These are phyloP conservation scores for Zaprionus africanus DNA, from an alignment of 1,140 invertebrate species.

Conservation along the genomic window DNA sequence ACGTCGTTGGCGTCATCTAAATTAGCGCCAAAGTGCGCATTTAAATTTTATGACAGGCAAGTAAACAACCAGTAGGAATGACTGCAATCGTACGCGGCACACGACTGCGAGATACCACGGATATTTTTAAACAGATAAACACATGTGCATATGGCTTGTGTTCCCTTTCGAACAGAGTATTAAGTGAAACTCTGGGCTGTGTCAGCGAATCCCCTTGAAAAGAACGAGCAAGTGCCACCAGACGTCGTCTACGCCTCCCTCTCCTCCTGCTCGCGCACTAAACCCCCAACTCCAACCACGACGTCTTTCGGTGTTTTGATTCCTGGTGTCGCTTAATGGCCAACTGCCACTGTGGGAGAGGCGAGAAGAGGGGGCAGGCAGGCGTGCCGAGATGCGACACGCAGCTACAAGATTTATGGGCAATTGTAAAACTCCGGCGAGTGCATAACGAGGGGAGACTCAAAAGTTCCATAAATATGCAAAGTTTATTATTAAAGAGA, in stretches of 20 bases:
- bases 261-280: neutral
- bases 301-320: slow-evolving; percentile 54
- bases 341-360: slow-evolving; percentile 46
- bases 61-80: slow-evolving; percentile 60
- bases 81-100: neutral
- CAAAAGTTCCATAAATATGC: slow-evolving; percentile 44
- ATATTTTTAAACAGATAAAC: slow-evolving; percentile 1
- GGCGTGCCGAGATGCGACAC: slow-evolving; percentile 43
- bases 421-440: slow-evolving; percentile 63
- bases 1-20: slow-evolving; percentile 64
- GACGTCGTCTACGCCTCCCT: slow-evolving; percentile 20
- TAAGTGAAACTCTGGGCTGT: neutral
- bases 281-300: neutral
- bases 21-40: slow-evolving; percentile 81
- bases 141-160: slow-evolving; percentile 21
- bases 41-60: slow-evolving; percentile 76
- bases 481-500: slow-evolving; percentile 53
- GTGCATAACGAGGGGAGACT: slow-evolving; percentile 19
- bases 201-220: slow-evolving; percentile 28
- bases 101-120: slow-evolving; percentile 11
- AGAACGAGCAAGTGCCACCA: slow-evolving; percentile 63
- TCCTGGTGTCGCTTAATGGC: slow-evolving; percentile 75
- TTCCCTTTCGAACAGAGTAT: neutral
- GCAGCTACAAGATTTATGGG: slow-evolving; percentile 71
- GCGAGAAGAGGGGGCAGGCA: slow-evolving; percentile 4